A percentile compares a stretch with the other conserved stretches of the same genome.
Evolutionary conservation across 2,113 vertebrate genomes (phyloP).

Genomic region (Prolemur simus): DNA sequence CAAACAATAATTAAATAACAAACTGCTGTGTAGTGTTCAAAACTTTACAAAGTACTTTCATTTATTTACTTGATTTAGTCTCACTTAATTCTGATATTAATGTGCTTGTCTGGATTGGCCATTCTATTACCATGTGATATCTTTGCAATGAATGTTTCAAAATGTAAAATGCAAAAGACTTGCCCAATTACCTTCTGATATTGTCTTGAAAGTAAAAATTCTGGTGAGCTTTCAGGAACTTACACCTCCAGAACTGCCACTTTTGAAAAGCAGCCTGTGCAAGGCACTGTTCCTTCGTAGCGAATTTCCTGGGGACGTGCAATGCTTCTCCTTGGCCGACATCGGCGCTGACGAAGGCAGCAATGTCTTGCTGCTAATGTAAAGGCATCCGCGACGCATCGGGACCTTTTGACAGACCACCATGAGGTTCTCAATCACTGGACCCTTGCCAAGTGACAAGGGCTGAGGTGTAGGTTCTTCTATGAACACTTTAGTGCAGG

Average conservation of each 20-base stretch:
- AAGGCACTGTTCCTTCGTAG: background rate
- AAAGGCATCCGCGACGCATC: constrained; percentile 61
- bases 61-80: background rate
- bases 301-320: background rate
- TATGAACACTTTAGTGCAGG: constrained; percentile 44
- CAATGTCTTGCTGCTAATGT: constrained; percentile 48
- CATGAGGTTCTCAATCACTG: constrained; percentile 57
- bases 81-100: background rate
- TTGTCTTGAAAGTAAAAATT: constrained; percentile 39
- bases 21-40: background rate
- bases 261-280: constrained; percentile 8
- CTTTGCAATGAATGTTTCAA: background rate
- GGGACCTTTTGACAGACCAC: constrained; percentile 42
- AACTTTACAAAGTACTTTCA: background rate
- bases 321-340: background rate
- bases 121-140: background rate
- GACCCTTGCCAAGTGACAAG: constrained; percentile 49
- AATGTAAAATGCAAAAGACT: background rate
- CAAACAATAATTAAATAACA: constrained; percentile 16
- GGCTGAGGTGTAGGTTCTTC: constrained; percentile 24
- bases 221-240: constrained; percentile 4
- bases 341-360: constrained; percentile 37
- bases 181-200: background rate
- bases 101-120: background rate
- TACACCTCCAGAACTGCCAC: background rate